Base-by-base conservation (phyloP, 2,888 invertebrate genomes). In the Chirona hameri region DNA sequence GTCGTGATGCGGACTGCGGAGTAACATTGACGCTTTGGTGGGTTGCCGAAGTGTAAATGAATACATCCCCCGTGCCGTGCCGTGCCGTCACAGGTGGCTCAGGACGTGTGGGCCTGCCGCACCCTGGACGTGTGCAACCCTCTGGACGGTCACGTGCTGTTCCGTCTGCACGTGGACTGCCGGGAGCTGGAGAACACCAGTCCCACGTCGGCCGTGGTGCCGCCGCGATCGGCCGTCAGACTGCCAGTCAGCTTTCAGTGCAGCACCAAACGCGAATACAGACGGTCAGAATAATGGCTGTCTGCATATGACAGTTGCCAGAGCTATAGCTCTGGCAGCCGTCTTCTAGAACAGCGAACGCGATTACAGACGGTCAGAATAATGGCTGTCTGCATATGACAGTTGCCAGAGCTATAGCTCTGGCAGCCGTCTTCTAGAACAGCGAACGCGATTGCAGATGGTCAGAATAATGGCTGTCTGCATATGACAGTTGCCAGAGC, bases 191-290 rank as follows among this genome's bases (percentile, higher is more conserved):
- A 76, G 76, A 14, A 76, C 76, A 76, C 76, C 1, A 24, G 7
- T 18, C 76, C 76, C 21, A 76, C 76, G 27, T 39, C 39, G 31
- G 76, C 39, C 21, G 76, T 76, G 76, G 76, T 76, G 39, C 76
- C 39, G 21, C 76, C 76, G 5, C 76, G 39, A 31, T 76, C 76
- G 21, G 39, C 21, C 21, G 76, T 76, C 21, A 31, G 76, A 1
- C 76, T 76, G 76, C 76, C 76, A 5, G 76, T 76, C 76, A 39
- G 31, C 76, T 76, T 76, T 39, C 31, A 31, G 39, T 76, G 76
- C 24, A 76, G 39, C 39, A 76, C 76, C 76, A 76, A 76, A 21
- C 76, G 39, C 4, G 39, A 76, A 39, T 76, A 76, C 76, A 76
- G 29, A 76, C 31, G 76, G 76, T 39, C 12, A 69, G 29, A 65